Percentiles rank a stretch among this genome's conserved stretches.
Conservation (phyloP, 2,113 vertebrate genomes). For the Dromas ardeola region DNA sequence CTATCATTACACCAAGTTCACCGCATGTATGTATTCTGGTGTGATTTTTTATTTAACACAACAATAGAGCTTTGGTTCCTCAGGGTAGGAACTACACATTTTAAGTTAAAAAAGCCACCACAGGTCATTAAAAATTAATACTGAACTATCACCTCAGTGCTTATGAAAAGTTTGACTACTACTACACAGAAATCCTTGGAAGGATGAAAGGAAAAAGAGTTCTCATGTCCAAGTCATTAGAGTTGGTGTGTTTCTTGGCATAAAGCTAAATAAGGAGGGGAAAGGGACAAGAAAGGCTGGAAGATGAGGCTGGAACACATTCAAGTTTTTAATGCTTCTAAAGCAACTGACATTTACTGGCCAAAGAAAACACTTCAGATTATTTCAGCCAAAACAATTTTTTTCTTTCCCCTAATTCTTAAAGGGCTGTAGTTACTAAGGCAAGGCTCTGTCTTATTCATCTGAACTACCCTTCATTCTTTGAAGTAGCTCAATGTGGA, state of each 20-base stretch:
- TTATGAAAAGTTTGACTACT: background rate
- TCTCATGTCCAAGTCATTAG: background rate
- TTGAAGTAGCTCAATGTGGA: background rate
- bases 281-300: background rate
- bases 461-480: background rate
- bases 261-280: background rate
- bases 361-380: background rate
- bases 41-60: background rate
- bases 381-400: constrained; percentile 17
- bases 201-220: background rate
- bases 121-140: background rate
- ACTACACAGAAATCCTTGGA: background rate
- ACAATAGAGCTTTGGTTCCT: background rate
- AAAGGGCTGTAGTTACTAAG: background rate
- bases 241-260: background rate
- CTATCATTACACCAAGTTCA: background rate
- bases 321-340: background rate
- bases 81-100: background rate
- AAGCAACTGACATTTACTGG: background rate
- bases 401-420: background rate
- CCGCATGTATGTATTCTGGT: background rate
- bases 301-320: background rate
- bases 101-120: background rate
- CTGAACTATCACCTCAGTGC: background rate
- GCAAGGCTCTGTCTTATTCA: background rate